Evolutionary conservation across 2,888 invertebrate genomes (phyloP), one percentile per base, ranked within the genome.

Genomic region (Celastrina argiolus): DNA sequence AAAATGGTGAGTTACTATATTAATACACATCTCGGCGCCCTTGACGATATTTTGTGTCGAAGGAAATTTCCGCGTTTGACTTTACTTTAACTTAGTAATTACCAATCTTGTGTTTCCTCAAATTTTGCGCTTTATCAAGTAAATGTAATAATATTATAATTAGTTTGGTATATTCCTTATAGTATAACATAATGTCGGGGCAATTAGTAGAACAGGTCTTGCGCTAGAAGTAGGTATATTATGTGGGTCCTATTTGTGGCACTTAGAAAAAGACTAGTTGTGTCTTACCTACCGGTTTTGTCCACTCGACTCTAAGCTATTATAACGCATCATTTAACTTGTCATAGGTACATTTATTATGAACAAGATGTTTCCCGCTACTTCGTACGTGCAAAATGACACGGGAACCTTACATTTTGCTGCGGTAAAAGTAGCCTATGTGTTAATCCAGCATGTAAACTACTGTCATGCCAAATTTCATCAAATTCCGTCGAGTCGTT

Each of bases 1-100:
- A 61, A 61, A 39, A 61, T 61, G 61, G 61, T 61, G 39, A 61
- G 61, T 28, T 63, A n/a, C 18, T 36, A 51, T 16, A 28, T n/a
- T 16, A 2, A 12, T 72, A 39, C 16, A 12, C 22, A 31, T 58
- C 45, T 45, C 51, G 22, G 7, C n/a, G 10, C 22, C 36, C 18
- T 61, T 39, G 36, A 39, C 16, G 59, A 16, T 56, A 26, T 59
- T 59, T 59, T 10, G 34, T 26, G 14, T 22, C 26, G 3, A 22
- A 31, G 34, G 31, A 59, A 59, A 18, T 59, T 36, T 31, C 18
- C 34, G 34, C 34, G 36, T 59, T 34, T 36, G 10, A n/a, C n/a
- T n/a, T n/a, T n/a, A n/a, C n/a, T n/a, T n/a, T 34, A 16, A 58
- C 7, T 58, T 31, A 59, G 18, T 10, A 26, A 22, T 34, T 34